phyloP scores from a whole-genome alignment of 2,888 invertebrate genomes.

The Melitaea athalia region DNA sequence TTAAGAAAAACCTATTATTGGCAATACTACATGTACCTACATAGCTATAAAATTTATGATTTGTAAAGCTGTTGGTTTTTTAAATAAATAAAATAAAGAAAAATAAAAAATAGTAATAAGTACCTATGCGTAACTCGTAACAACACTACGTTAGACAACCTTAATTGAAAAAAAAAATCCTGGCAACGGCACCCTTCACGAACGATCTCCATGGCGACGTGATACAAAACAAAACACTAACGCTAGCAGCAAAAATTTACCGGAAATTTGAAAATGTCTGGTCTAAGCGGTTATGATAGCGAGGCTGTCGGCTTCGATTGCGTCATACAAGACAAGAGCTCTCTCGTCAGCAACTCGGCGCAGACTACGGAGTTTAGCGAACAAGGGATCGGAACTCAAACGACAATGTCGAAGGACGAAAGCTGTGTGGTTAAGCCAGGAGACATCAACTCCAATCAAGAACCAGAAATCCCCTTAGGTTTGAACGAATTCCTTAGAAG shows the following conservation, averaged over 20 bases:
- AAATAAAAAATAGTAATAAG: too few relatives aligned
- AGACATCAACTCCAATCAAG: background rate
- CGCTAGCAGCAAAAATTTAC: background rate
- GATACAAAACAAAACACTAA: conserved; percentile 37
- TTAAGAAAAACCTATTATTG: too few relatives aligned
- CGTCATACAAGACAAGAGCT: conserved; percentile 46
- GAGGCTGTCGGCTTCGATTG: conserved; percentile 69
- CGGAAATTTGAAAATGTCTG: conserved; percentile 53
- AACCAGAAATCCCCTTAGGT: conserved; percentile 54
- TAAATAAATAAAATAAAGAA: too few relatives aligned
- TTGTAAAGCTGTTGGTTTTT: too few relatives aligned
- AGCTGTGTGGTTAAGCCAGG: conserved; percentile 56
- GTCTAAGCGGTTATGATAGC: conserved; percentile 68
- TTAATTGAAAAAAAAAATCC: conserved; percentile 8
- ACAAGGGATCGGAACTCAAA: conserved; percentile 55
- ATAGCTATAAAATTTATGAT: too few relatives aligned
- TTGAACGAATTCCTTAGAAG: conserved; percentile 66
- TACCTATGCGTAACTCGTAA: background rate
- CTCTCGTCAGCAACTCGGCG: conserved; percentile 51
- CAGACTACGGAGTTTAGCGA: conserved; percentile 64
- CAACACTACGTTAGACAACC: background rate
- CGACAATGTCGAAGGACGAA: conserved; percentile 49
- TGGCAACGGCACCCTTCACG: conserved; percentile 36
- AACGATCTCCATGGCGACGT: background rate
- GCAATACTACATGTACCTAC: too few relatives aligned